A percentile compares a stretch with the other conserved stretches of the same genome.
Conservation (phyloP, 2,797 vertebrate genomes). For the Halcyon smyrnensis region DNA sequence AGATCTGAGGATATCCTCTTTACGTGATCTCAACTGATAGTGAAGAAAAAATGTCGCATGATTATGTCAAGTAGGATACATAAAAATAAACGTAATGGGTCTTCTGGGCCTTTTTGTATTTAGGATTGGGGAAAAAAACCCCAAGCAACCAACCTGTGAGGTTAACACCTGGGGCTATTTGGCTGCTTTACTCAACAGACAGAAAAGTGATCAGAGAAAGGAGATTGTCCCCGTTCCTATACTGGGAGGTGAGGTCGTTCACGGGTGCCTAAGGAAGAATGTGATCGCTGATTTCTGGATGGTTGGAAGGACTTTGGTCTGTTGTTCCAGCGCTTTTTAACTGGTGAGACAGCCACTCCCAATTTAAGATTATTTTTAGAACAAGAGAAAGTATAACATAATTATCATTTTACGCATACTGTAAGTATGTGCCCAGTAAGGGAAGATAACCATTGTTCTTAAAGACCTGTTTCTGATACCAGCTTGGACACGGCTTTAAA, state of each 20-base stretch:
- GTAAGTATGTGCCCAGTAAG: background rate
- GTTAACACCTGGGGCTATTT: background rate
- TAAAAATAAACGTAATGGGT: background rate
- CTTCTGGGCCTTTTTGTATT: background rate
- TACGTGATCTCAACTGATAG: background rate
- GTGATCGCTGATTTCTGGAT: background rate
- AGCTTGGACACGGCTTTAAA: background rate
- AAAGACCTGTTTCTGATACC: background rate
- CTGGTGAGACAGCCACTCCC: background rate
- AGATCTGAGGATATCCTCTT: conserved; percentile 15
- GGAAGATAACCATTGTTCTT: background rate
- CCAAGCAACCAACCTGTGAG: background rate
- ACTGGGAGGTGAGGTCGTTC: accelerated
- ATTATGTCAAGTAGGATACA: conserved; percentile 12
- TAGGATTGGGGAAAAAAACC: background rate
- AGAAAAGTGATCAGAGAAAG: background rate
- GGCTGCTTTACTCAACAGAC: background rate
- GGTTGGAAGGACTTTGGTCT: conserved; percentile 22
- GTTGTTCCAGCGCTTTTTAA: background rate
- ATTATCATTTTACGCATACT: background rate
- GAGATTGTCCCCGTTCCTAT: background rate
- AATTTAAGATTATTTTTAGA: background rate
- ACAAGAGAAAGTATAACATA: background rate
- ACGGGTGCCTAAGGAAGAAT: background rate
- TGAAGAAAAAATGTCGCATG: background rate